Conservation (phyloP, 2,888 invertebrate species). For the Diachrysia chrysitis region DNA sequence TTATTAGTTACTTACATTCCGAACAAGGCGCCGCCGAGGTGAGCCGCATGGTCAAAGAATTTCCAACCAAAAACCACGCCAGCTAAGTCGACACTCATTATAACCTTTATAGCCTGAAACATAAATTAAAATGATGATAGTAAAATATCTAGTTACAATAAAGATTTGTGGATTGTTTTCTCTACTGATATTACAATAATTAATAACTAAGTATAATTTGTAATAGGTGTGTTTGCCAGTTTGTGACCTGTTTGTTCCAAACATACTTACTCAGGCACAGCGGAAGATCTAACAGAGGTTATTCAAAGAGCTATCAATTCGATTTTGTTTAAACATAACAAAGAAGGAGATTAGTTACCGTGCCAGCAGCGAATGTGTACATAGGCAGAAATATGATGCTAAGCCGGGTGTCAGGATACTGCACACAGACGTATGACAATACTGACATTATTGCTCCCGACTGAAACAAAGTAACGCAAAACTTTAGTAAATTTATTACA, state of each 20-base stretch:
- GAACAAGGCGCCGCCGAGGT: constrained; percentile 97
- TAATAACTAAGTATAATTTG: too few species aligned
- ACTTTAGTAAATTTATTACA: too few species aligned
- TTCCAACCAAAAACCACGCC: constrained; percentile 96
- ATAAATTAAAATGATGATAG: constrained; percentile 2
- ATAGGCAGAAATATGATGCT: constrained; percentile 97
- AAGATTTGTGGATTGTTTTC: too few species aligned
- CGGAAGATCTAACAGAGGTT: too few species aligned
- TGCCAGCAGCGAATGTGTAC: constrained; percentile 95
- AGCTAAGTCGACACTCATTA: constrained; percentile 95
- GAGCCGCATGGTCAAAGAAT: constrained; percentile 99
- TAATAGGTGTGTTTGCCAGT: too few species aligned
- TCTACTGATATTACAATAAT: too few species aligned
- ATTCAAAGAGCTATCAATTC: too few species aligned
- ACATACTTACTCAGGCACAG: too few species aligned
- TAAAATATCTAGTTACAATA: not conserved
- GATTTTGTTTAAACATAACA: not conserved
- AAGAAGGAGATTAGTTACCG: constrained; percentile 88
- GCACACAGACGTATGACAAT: constrained; percentile 95
- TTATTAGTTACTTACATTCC: constrained; percentile 93
- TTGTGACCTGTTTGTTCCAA: too few species aligned
- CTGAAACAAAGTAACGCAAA: constrained; percentile 87
- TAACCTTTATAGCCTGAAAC: constrained; percentile 94
- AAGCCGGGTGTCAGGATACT: constrained; percentile 96
- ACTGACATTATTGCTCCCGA: constrained; percentile 98